These are phyloP conservation scores for Amphiprion percula DNA, from an alignment of 2,113 vertebrate species.

Conservation along the genomic window DNA sequence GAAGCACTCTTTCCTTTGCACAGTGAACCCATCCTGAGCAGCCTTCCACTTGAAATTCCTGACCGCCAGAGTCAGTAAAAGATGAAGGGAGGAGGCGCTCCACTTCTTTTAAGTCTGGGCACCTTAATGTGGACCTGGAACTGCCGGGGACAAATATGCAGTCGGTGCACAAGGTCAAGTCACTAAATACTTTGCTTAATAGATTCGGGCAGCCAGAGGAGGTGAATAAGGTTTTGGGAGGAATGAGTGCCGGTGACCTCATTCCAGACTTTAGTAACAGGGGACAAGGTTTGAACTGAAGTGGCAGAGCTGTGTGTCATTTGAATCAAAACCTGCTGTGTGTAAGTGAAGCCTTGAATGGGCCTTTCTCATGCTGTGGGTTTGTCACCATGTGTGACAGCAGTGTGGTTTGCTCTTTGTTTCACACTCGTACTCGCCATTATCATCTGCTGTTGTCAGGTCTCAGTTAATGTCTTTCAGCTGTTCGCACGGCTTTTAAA, in stretches of 20 bases:
- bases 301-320: constrained; percentile 23
- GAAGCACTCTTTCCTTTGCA: constrained; percentile 74
- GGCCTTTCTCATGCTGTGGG: constrained; percentile 15
- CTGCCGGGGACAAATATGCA: constrained; percentile 44
- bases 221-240: constrained; percentile 24
- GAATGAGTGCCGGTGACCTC: constrained; percentile 17
- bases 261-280: constrained; percentile 4
- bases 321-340: constrained; percentile 52
- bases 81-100: constrained; percentile 27
- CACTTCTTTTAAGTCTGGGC: constrained; percentile 44
- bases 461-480: constrained; percentile 28
- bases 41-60: constrained; percentile 63
- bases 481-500: constrained; percentile 8
- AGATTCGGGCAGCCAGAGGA: constrained; percentile 27
- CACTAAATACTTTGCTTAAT: constrained; percentile 50
- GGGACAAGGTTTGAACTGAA: not conserved
- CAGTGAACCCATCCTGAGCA: constrained; percentile 50
- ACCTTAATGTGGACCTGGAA: constrained; percentile 39
- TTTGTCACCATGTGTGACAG: not conserved
- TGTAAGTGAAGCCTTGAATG: constrained; percentile 5
- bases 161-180: constrained; percentile 45
- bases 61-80: constrained; percentile 42
- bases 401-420: not conserved
- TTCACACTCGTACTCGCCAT: not conserved
- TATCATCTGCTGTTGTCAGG: not conserved